Percentiles rank a stretch among this genome's conserved stretches.
These are phyloP conservation scores for Eonycteris spelaea DNA, from an alignment of 2,113 vertebrate genomes.

Conservation along the genomic window DNA sequence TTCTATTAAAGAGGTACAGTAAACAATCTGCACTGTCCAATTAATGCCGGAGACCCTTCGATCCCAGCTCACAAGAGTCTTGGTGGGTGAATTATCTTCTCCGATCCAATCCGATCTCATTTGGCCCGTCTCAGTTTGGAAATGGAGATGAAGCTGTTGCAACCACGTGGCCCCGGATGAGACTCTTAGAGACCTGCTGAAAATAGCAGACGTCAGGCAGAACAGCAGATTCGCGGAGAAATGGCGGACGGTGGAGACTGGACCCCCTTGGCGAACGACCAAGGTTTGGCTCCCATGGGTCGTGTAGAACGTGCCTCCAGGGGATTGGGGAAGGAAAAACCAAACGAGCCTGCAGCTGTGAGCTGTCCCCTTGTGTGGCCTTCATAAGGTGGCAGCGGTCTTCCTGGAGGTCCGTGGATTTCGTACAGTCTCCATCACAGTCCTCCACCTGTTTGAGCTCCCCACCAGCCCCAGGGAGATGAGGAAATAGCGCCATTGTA, in stretches of 20 bases:
- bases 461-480: background rate
- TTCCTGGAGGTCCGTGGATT: background rate
- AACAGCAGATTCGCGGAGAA: background rate
- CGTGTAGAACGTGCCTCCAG: background rate
- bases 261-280: background rate
- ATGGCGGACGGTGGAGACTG: background rate
- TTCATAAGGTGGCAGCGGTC: background rate
- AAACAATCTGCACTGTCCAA: background rate
- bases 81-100: conserved; percentile 2
- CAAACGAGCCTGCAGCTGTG: background rate
- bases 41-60: background rate
- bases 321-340: background rate
- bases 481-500: background rate
- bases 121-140: background rate
- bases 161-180: background rate
- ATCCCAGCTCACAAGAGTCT: background rate
- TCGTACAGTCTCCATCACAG: background rate
- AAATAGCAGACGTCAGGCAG: background rate
- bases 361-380: background rate
- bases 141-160: background rate
- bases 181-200: background rate
- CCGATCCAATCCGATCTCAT: background rate
- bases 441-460: background rate
- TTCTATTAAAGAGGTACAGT: background rate
- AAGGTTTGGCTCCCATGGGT: background rate